A percentile compares a stretch with the other conserved stretches of the same genome.
phyloP scores from a whole-genome alignment of 2,113 vertebrate species.

The Tychaedon coryphoeus region DNA sequence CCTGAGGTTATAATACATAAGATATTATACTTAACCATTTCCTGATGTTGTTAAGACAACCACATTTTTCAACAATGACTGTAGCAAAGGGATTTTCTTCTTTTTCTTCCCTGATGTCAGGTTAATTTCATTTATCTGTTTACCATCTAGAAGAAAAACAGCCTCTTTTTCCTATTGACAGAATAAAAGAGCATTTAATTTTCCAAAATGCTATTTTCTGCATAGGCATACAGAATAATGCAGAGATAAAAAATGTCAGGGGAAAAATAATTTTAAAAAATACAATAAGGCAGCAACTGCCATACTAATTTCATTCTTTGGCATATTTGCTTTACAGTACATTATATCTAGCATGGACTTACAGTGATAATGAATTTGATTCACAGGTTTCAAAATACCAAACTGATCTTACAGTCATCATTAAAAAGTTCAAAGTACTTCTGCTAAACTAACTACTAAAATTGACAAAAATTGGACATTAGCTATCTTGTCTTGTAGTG shows the following conservation, averaged over 20 bases:
- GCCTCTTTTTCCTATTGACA: constrained; percentile 86
- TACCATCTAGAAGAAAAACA: constrained; percentile 88
- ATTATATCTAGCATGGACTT: background rate
- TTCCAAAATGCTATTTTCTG: background rate
- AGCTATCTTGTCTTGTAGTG: background rate
- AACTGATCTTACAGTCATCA: background rate
- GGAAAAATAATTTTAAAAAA: background rate
- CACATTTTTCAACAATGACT: constrained; percentile 82
- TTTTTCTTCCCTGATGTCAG: constrained; percentile 86
- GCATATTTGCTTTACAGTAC: background rate
- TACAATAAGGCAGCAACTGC: background rate
- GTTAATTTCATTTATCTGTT: constrained; percentile 87
- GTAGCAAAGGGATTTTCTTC: constrained; percentile 84
- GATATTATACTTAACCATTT: constrained; percentile 78
- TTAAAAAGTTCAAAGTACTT: background rate
- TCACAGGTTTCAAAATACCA: background rate
- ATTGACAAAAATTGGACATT: background rate
- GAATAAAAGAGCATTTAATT: background rate
- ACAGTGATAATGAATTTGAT: background rate
- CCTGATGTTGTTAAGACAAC: constrained; percentile 81
- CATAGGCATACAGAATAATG: background rate
- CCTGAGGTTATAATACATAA: background rate
- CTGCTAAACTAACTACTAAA: background rate
- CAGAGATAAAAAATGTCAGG: background rate
- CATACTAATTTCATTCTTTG: background rate